Evolutionary conservation across 2,888 invertebrate species (phyloP), one percentile per base, ranked within the genome.

Genomic region (Drosophila robusta): DNA sequence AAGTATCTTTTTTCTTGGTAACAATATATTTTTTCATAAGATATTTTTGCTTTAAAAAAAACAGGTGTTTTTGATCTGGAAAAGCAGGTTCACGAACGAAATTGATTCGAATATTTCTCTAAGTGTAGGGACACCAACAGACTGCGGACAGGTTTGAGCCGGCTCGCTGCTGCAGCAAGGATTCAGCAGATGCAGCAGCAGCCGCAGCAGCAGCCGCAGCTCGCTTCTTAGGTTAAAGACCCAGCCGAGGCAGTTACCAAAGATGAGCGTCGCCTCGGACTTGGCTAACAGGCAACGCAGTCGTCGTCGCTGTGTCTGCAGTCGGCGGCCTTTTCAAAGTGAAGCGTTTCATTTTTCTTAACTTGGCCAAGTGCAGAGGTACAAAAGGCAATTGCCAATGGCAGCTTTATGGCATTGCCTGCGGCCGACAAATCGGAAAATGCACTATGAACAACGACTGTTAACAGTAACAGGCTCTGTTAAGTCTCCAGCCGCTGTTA

Each of bases 311-410:
- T 55, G 29, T 79, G 84, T 84, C 83, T 84, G 84, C 75, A 77
- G 71, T 63, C 80, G 83, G 80, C 83, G 85, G 85, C 62, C 51
- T 72, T 67, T 82, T 84, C 85, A 83, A 83, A 83, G 83, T 51
- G 55, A 73, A 71, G 41, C 45, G 16, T 50, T 50, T 42, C 0
- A 29, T 29, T 46, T 42, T 41, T 14, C 22, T 18, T n/a, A 9
- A 29, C 11, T 18, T 44, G 22, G 8, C 41, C 39, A 32, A 26
- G 34, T 18, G 52, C n/a, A 32, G 18, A 22, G 56, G 34, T 36
- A 47, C 56, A 34, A 67, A 49, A 49, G 18, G 47, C 50, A 54
- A 39, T 39, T 52, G 61, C 14, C 46, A 34, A 29, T 39, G 56
- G 52, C 57, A 55, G 46, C 18, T 61, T 70, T 55, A 56, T 70